Base-by-base conservation (phyloP, 1,140 invertebrate species). In the Cotesia vestalis region DNA sequence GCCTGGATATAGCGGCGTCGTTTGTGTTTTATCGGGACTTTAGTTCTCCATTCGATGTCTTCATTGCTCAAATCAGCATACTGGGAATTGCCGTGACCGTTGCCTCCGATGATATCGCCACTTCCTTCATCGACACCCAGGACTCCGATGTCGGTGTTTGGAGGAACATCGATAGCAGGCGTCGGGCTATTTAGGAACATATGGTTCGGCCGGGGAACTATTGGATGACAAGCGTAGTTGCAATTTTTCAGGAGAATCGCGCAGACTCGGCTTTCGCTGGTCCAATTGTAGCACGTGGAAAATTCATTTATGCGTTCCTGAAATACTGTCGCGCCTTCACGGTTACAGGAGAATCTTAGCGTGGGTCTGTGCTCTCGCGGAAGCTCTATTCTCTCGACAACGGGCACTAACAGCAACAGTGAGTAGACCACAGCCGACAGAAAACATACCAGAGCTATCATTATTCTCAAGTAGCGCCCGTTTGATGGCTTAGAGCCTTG, bases 281-380 rank as follows among this genome's bases (percentile, higher is more conserved):
- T 76, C 75, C 75, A 73, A 38, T 73, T 76, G 60, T 76, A 76
- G 20, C 75, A 76, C 3, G 72, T 76, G 4, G 74, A 73, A 40
- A 73, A 73, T 46, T 71, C 69, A 35, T 61, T 60, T 12, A 20
- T 71, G 1, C 90, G 88, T 77, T 94, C 90, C 82, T 93, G 92
- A 77, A 91, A 88, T 11, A 94, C 87, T 51, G 89, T 88, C 1
- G 91, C 92, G 2, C 91, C 91, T 12, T 88, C 81, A 35, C 83
- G 82, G 77, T 92, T 90, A 80, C 93, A 94, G 69, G 89, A 89
- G 77, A 94, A 94, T 76, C 89, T 89, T 0, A 93, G 89, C 4
- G 87, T 82, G 4, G 91, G 91, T 60, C 87, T 87, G 12, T 88
- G 84, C 11, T 88, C 88, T 77, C 89, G 82, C 0, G 83, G 77